Evolutionary conservation across 2,888 invertebrate genomes (phyloP).

Genomic region (Lepidocyrtoides sp.): DNA sequence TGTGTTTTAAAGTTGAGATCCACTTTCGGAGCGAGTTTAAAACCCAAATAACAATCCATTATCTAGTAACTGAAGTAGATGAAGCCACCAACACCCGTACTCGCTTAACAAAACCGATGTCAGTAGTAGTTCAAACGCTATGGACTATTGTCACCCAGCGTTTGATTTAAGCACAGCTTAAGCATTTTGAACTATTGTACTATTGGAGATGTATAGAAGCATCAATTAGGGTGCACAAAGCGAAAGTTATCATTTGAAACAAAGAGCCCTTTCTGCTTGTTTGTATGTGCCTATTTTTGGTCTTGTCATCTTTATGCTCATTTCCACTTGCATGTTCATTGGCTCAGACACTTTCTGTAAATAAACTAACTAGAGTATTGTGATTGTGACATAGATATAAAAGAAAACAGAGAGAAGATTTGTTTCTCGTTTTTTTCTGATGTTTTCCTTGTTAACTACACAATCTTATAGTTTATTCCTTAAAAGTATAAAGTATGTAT

Average conservation of each 20-base stretch:
- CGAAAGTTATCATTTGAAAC: background rate
- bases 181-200: background rate
- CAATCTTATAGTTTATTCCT: background rate
- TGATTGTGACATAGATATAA: constrained; percentile 47
- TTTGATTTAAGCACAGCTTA: background rate
- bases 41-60: too few species aligned
- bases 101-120: too few species aligned
- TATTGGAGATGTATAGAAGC: too few species aligned
- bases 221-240: too few species aligned
- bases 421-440: constrained; percentile 12
- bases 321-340: constrained; percentile 39
- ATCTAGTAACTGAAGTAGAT: too few species aligned
- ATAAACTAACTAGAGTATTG: constrained; percentile 21
- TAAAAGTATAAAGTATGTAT: background rate
- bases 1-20: too few species aligned
- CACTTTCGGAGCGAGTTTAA: too few species aligned
- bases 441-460: background rate
- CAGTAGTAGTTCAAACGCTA: too few species aligned
- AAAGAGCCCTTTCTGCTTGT: constrained; percentile 30
- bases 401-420: constrained; percentile 31
- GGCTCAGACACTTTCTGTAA: constrained; percentile 41
- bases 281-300: background rate
- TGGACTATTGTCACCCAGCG: too few species aligned
- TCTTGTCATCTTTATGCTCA: constrained; percentile 44
- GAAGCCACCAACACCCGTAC: too few species aligned